Conservation (phyloP, 2,113 vertebrate genomes). For the Hippocampus mohnikei region DNA sequence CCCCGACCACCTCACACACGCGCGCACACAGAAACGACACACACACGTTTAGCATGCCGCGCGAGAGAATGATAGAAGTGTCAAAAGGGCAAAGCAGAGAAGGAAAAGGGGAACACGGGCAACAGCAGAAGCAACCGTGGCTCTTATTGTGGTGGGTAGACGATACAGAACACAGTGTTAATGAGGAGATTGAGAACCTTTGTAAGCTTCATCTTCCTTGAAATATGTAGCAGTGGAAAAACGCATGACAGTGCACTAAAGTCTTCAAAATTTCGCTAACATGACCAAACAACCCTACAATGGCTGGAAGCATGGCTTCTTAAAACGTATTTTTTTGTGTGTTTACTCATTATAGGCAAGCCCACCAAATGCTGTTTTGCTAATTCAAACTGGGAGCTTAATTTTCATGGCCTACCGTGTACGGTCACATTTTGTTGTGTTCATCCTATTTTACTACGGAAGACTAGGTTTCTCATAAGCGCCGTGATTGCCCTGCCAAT, state of each 20-base stretch:
- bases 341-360: too few relatives aligned
- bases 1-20: conserved; percentile 16
- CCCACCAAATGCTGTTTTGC: too few relatives aligned
- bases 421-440: too few relatives aligned
- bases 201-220: too few relatives aligned
- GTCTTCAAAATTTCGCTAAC: neutral
- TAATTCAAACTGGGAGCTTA: too few relatives aligned
- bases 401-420: too few relatives aligned
- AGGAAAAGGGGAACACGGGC: conserved; percentile 2
- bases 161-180: neutral
- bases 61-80: conserved; percentile 54
- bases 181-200: neutral
- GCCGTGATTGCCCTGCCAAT: too few relatives aligned
- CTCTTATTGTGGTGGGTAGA: conserved; percentile 15
- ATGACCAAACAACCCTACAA: neutral
- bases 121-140: conserved; percentile 4
- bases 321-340: too few relatives aligned
- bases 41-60: conserved; percentile 29
- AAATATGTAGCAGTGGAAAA: too few relatives aligned
- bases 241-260: neutral
- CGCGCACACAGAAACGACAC: conserved; percentile 37
- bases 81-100: conserved; percentile 1
- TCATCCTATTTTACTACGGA: too few relatives aligned
- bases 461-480: too few relatives aligned
- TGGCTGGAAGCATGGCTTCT: too few relatives aligned